Percentiles rank a stretch among this genome's conserved stretches.
These are phyloP conservation scores for Etheostoma nigrum DNA, from an alignment of 2,797 vertebrate species.

Conservation along the genomic window DNA sequence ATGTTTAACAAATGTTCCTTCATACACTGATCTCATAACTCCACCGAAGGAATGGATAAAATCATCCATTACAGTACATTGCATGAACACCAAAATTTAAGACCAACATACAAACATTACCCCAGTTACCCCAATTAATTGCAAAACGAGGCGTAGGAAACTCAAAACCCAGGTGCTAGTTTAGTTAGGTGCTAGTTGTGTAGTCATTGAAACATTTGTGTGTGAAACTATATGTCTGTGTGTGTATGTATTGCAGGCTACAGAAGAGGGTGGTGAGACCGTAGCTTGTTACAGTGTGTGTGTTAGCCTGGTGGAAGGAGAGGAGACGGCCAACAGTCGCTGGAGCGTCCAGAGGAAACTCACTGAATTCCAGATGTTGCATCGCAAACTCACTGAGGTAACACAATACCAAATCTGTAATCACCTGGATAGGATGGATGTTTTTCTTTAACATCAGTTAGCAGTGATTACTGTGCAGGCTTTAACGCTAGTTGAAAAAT, in stretches of 20 bases:
- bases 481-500: not conserved
- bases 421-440: too few species aligned
- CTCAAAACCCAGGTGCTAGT: too few species aligned
- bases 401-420: not conserved
- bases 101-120: too few species aligned
- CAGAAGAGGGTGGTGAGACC: slow-evolving; percentile 95
- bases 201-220: not conserved
- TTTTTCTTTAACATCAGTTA: not conserved
- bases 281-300: slow-evolving; percentile 92
- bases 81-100: too few species aligned
- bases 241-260: slow-evolving; percentile 81
- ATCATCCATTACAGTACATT: too few species aligned
- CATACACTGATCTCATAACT: too few species aligned
- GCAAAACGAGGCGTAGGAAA: too few species aligned
- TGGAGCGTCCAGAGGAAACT: slow-evolving; percentile 95
- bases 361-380: slow-evolving; percentile 95
- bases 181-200: too few species aligned
- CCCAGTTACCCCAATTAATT: too few species aligned
- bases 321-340: slow-evolving; percentile 87
- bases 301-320: slow-evolving; percentile 91
- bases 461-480: not conserved
- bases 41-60: too few species aligned
- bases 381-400: slow-evolving; percentile 98
- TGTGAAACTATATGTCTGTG: not conserved
- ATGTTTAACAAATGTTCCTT: too few species aligned